Evolutionary conservation across 1,140 invertebrate species (phyloP), one percentile per base, ranked within the genome.

Genomic region (Drosophila parabipectinata): DNA sequence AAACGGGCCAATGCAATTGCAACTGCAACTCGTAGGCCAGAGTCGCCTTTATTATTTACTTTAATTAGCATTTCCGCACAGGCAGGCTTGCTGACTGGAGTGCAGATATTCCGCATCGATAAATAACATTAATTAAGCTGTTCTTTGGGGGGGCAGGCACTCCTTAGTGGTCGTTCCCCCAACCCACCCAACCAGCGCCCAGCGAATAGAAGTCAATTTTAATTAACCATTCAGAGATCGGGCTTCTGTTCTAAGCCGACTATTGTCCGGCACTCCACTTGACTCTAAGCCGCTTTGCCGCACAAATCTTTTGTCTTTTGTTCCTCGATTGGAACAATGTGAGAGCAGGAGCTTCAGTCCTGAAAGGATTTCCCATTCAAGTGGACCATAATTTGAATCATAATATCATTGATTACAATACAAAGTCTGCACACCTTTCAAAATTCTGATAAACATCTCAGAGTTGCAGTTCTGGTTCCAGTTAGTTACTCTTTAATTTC

Each of bases 91-190:
- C 58, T 67, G 59, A 67, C 52, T 51, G 44, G 44, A 53, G 68
- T 57, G 68, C 21, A 85, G 81, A 84, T 81, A 87, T 87, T 87
- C 59, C 83, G 71, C 79, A 88, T 82, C 82, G 82, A 87, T 87
- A 87, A 87, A 87, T 87, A 82, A 74, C 79, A 87, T 79, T 87
- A 87, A 87, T 87, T 88, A 88, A 87, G 83, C 81, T 87, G 82
- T 87, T 87, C 79, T 61, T 78, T 77, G 21, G 21, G 68, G 73
- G 55, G 60, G 15, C 60, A 32, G 62, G 62, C 81, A 55, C 82
- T 61, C 81, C 81, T 73, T 59, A 32, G 32, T 55, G 14, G 41
- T 9, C 41, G 18, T 15, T 4, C 41, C 41, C n/a, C 14, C 9
- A 24, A 24, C 18, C 32, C 41, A 8, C 7, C 41, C 37, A 21